Conservation (phyloP, 2,113 vertebrate genomes). For the Progne subis region DNA sequence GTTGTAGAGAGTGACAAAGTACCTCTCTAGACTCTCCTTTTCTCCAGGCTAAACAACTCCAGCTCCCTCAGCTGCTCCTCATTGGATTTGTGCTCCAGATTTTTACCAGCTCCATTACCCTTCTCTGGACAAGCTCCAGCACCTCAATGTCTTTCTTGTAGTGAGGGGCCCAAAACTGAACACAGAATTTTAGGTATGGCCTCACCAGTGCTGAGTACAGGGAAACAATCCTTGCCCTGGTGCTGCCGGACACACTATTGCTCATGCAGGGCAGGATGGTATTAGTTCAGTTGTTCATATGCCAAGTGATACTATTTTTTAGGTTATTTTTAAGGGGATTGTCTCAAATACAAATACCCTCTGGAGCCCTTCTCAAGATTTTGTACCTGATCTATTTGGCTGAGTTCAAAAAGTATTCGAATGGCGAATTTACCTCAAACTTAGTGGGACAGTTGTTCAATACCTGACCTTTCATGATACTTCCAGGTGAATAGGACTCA, state of each 20-base stretch:
- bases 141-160: neutral
- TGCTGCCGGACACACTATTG: neutral
- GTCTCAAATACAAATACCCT: neutral
- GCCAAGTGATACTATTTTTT: neutral
- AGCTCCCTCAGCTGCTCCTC: neutral
- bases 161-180: neutral
- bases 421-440: neutral
- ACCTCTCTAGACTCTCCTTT: neutral
- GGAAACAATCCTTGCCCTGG: neutral
- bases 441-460: neutral
- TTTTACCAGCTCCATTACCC: neutral
- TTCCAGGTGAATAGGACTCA: neutral
- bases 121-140: neutral
- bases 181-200: neutral
- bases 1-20: too few relatives aligned
- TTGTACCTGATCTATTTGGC: neutral
- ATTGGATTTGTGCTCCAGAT: neutral
- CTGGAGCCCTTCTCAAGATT: neutral
- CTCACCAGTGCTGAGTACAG: neutral
- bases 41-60: neutral
- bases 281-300: neutral
- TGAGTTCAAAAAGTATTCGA: neutral
- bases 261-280: neutral
- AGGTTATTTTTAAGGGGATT: neutral
- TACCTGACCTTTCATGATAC: neutral